Evolutionary conservation across 2,113 vertebrate species (phyloP).

Genomic region (Rhea americana): DNA sequence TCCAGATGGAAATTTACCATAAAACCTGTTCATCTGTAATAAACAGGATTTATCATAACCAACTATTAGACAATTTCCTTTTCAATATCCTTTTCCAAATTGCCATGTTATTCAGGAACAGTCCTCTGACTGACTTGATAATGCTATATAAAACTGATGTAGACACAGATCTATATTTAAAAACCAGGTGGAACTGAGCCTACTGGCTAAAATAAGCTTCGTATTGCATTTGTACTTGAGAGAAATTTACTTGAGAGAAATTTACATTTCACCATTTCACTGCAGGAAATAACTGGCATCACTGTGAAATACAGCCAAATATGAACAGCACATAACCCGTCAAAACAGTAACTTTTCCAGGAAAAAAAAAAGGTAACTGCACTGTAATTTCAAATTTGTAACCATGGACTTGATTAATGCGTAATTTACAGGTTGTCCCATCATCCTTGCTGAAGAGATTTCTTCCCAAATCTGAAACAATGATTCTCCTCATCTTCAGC

Average conservation of each 20-base stretch:
- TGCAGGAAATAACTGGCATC: neutral
- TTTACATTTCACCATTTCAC: neutral
- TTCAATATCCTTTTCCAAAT: neutral
- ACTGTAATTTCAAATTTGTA: conserved; percentile 15
- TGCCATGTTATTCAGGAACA: neutral
- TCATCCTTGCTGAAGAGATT: neutral
- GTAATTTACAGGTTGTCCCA: neutral
- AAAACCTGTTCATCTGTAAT: neutral
- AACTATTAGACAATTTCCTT: neutral
- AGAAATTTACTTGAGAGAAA: neutral
- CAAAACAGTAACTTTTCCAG: neutral
- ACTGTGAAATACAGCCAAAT: neutral
- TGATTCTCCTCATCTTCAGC: neutral
- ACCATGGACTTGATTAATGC: conserved; percentile 26
- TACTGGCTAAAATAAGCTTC: neutral
- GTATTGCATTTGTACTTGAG: neutral
- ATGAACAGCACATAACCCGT: neutral
- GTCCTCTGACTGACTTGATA: neutral
- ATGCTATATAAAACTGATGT: neutral
- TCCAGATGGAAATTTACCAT: neutral
- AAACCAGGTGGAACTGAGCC: neutral
- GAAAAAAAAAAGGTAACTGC: neutral
- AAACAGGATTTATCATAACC: neutral
- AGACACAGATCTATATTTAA: neutral
- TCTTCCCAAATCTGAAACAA: conserved; percentile 2